Conservation (phyloP, 2,113 vertebrate species). For the Cyphomyrus discorhynchus region DNA sequence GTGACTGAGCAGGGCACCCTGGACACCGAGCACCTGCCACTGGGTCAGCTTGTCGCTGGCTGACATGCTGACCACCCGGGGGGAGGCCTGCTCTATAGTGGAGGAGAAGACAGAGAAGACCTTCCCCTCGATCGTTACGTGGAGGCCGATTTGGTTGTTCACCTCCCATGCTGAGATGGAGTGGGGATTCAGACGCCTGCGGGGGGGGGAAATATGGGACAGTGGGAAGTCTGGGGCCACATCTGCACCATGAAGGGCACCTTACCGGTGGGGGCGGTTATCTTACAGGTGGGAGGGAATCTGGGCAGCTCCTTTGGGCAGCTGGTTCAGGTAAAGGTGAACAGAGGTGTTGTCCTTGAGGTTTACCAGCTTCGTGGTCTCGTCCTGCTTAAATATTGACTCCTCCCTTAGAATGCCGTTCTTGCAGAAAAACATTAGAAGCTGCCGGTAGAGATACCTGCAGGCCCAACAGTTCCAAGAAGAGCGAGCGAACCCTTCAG, state of each 20-base stretch:
- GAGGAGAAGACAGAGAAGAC: conserved; percentile 73
- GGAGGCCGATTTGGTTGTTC: conserved; percentile 76
- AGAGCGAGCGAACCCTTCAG: not conserved
- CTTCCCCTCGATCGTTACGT: conserved; percentile 78
- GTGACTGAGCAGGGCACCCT: conserved; percentile 87
- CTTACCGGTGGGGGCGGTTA: conserved; percentile 5
- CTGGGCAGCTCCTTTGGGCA: conserved; percentile 84
- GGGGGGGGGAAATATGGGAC: not conserved
- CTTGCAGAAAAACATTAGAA: conserved; percentile 82
- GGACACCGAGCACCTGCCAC: conserved; percentile 89
- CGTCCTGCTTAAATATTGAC: conserved; percentile 73
- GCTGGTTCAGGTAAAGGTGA: conserved; percentile 82
- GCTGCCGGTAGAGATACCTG: conserved; percentile 78
- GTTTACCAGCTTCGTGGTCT: conserved; percentile 65
- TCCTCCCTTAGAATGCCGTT: conserved; percentile 63
- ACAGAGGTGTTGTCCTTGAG: conserved; percentile 71
- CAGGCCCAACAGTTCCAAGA: not conserved
- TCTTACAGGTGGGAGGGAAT: conserved; percentile 72
- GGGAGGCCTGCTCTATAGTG: conserved; percentile 45
- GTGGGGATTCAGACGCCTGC: conserved; percentile 70
- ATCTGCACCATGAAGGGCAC: not conserved
- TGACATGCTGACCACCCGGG: conserved; percentile 76
- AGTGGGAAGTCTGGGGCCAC: not conserved
- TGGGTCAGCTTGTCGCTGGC: conserved; percentile 82
- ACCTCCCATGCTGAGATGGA: conserved; percentile 75